Conservation (phyloP, 2,888 invertebrate species). For the Gari tellinella region DNA sequence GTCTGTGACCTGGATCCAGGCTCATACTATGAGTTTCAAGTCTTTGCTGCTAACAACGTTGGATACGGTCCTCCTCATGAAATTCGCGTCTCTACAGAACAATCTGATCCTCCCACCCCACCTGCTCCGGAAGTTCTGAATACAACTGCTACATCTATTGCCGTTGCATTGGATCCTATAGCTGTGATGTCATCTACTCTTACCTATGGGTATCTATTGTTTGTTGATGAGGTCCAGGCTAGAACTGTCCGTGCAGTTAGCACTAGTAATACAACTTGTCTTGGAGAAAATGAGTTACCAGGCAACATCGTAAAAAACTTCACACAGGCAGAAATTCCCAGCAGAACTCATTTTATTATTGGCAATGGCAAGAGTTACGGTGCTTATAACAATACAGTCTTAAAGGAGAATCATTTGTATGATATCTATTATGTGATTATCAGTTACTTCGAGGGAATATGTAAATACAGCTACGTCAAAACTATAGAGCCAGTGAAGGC, state of each 20-base stretch:
- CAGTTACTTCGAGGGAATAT: slow-evolving; percentile 88
- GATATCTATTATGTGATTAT: slow-evolving; percentile 90
- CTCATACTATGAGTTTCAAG: slow-evolving; percentile 90
- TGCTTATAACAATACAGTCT: slow-evolving; percentile 91
- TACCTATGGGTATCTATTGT: slow-evolving; percentile 88
- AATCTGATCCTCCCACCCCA: slow-evolving; percentile 89
- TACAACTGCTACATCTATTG: slow-evolving; percentile 88
- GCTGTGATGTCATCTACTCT: slow-evolving; percentile 92
- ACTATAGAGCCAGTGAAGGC: slow-evolving; percentile 51
- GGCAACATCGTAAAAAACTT: slow-evolving; percentile 88
- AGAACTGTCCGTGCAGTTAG: slow-evolving; percentile 84
- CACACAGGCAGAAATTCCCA: slow-evolving; percentile 87
- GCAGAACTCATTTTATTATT: slow-evolving; percentile 88
- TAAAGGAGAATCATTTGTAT: slow-evolving; percentile 87
- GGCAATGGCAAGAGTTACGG: slow-evolving; percentile 92
- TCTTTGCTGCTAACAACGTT: slow-evolving; percentile 87
- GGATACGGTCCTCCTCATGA: slow-evolving; percentile 86
- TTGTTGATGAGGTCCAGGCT: slow-evolving; percentile 87
- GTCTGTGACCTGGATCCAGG: slow-evolving; percentile 88
- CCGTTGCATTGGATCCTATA: slow-evolving; percentile 89
- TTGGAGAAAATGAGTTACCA: slow-evolving; percentile 43
- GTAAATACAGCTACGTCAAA: slow-evolving; percentile 88
- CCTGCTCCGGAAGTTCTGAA: slow-evolving; percentile 88
- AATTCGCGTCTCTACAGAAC: slow-evolving; percentile 88
- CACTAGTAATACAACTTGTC: slow-evolving; percentile 84